These are phyloP conservation scores for Apogon talboti DNA, from an alignment of 2,797 vertebrate species.

Conservation along the genomic window DNA sequence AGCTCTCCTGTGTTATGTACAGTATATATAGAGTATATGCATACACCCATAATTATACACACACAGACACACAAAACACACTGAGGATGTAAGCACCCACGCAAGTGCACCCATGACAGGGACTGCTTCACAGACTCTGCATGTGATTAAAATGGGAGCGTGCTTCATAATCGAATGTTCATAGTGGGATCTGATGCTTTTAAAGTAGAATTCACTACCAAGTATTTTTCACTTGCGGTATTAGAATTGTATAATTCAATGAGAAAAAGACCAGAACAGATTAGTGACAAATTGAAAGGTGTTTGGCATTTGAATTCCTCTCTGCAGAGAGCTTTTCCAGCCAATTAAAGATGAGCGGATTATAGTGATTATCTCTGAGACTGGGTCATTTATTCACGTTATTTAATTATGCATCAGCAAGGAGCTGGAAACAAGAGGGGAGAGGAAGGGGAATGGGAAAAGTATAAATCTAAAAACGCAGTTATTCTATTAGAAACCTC, in stretches of 20 bases:
- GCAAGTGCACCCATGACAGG: conserved; percentile 21
- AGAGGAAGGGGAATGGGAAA: conserved; percentile 21
- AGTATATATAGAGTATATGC: background rate
- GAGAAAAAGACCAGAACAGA: conserved; percentile 13
- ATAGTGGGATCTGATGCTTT: conserved; percentile 5
- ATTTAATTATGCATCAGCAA: conserved; percentile 70
- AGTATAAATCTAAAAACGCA: no score
- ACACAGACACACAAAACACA: conserved; percentile 11
- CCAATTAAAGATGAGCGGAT: conserved; percentile 73
- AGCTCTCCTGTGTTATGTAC: conserved; percentile 40
- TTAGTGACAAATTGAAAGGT: conserved; percentile 31
- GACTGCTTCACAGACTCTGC: conserved; percentile 6
- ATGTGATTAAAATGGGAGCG: conserved; percentile 44
- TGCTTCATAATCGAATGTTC: background rate
- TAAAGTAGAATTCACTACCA: background rate
- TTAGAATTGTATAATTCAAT: conserved; percentile 11
- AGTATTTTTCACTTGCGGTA: background rate
- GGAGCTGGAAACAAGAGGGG: conserved; percentile 32
- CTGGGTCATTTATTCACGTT: conserved; percentile 57
- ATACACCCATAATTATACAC: conserved; percentile 37
- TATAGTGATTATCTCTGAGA: conserved; percentile 64
- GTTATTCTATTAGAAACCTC: background rate
- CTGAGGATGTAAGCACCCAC: conserved; percentile 22
- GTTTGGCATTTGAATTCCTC: conserved; percentile 56
- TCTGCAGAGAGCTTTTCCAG: conserved; percentile 38